These are phyloP conservation scores for Nannospalax galili DNA, from an alignment of 2,113 vertebrate genomes.

Conservation along the genomic window DNA sequence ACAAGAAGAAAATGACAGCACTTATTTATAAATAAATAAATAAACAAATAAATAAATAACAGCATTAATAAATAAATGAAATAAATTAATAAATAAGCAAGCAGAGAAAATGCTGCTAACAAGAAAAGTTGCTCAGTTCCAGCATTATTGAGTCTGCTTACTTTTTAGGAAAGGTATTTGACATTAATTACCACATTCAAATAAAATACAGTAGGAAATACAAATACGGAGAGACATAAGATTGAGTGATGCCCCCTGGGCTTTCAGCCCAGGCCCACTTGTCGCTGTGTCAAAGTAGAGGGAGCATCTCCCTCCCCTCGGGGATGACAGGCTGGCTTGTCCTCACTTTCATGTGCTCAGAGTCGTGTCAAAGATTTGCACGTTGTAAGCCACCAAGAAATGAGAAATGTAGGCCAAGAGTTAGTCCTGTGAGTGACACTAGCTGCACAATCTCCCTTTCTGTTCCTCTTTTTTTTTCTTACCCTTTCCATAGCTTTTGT, in stretches of 20 bases:
- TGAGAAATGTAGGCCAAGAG: neutral
- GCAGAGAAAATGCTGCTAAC: neutral
- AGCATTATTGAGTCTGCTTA: neutral
- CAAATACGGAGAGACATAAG: neutral
- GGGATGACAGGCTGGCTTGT: neutral
- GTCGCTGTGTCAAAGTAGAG: neutral
- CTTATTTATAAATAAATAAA: too few relatives aligned
- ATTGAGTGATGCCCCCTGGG: neutral
- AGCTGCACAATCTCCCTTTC: constrained; percentile 11
- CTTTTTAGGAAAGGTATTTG: neutral
- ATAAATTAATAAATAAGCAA: too few relatives aligned
- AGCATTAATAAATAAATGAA: too few relatives aligned
- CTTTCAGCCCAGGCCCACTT: neutral
- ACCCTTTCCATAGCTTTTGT: constrained; percentile 24
- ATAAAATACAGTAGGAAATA: neutral
- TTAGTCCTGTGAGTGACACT: neutral
- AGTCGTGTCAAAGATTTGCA: constrained; percentile 1
- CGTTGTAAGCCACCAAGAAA: constrained; percentile 20
- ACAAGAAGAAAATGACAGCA: neutral
- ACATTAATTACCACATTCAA: neutral
- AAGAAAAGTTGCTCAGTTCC: neutral
- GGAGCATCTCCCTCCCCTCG: neutral
- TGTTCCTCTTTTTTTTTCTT: neutral
- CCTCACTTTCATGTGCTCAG: neutral
- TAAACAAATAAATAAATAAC: too few relatives aligned